Percentiles rank a stretch among this genome's conserved stretches.
Evolutionary conservation across 2,888 invertebrate genomes (phyloP).

Genomic region (Thera obeliscata): DNA sequence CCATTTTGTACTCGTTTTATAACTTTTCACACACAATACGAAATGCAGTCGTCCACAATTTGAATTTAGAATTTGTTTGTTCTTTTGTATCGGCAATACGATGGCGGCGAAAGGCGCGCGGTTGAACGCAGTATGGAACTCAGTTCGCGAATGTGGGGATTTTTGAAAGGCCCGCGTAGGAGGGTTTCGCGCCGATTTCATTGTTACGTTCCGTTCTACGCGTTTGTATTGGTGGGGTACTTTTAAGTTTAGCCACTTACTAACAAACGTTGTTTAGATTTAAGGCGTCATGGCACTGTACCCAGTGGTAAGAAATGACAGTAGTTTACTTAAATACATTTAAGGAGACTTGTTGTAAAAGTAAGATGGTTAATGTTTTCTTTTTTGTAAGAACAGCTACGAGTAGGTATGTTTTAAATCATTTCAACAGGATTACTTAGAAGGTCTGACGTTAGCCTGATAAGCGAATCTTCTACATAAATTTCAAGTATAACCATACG

Average conservation of each 20-base stretch:
- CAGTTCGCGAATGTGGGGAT: conserved; percentile 68
- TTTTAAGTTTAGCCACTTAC: background rate
- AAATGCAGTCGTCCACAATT: conserved; percentile 37
- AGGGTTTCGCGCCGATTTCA: conserved; percentile 78
- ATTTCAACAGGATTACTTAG: too few relatives aligned
- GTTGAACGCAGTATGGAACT: conserved; percentile 67
- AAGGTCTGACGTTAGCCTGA: too few relatives aligned
- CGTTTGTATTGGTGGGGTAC: conserved; percentile 25
- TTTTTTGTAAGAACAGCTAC: too few relatives aligned
- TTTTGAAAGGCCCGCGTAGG: conserved; percentile 85
- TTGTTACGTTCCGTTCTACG: conserved; percentile 68
- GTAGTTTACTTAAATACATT: too few relatives aligned
- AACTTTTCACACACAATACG: conserved; percentile 33
- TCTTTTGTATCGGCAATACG: conserved; percentile 44
- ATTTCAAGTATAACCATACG: too few relatives aligned
- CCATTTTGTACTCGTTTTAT: conserved; percentile 59
- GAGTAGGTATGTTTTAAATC: too few relatives aligned
- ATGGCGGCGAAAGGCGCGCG: conserved; percentile 72
- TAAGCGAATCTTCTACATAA: too few relatives aligned
- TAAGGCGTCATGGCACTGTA: too few relatives aligned
- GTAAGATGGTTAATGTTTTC: too few relatives aligned
- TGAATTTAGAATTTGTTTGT: conserved; percentile 43
- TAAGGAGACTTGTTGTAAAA: too few relatives aligned
- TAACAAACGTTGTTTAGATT: too few relatives aligned
- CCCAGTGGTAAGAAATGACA: too few relatives aligned